Evolutionary conservation across 2,797 vertebrate genomes (phyloP), one percentile per base, ranked within the genome.

Genomic region (Lepidocolaptes lacrymiger): DNA sequence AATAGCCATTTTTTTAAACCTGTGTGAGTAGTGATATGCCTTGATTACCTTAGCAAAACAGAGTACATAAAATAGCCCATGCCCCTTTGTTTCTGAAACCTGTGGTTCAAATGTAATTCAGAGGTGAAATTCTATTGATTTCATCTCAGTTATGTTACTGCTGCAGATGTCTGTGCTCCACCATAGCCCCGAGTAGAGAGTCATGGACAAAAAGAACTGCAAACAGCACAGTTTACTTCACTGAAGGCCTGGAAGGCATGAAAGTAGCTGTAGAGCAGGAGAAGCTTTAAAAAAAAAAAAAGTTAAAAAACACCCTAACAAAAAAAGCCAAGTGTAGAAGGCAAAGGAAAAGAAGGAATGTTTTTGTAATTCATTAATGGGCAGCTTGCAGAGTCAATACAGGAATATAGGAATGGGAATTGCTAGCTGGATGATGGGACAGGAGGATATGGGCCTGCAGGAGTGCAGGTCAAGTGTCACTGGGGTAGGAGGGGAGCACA

Each of bases 21-120:
- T 43, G 0, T 15, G 7, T 22, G 6, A 6, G 13, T 55, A 37
- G 37, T 4, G 17, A 36, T 63, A 48, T 5, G 4, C 27, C n/a
- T 88, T 59, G 56, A 55, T 54, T 81, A 12, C 77, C 81, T 51
- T 16, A 49, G 28, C 68, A 73, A 58, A 51, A 74, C 12, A 18
- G 34, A 41, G 8, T 51, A 17, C 26, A 17, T 69, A 26, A 73
- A 54, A 59, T 36, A 67, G n/a, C 17, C n/a, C 20, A 3, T 13
- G 12, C 5, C 15, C 16, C 16, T 61, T 64, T 79, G 37, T 66
- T 83, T 80, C 55, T 44, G 46, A 85, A 79, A 32, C 23, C 14
- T 72, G 30, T 64, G 11, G 7, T 67, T 85, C 34, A 52, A 59
- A 28, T 39, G 27, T 78, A 48, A 63, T 49, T 63, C 16, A 54